Percentiles rank a stretch among this genome's conserved stretches.
Conservation (phyloP, 2,888 invertebrate genomes). For the Clitarchus hookeri region DNA sequence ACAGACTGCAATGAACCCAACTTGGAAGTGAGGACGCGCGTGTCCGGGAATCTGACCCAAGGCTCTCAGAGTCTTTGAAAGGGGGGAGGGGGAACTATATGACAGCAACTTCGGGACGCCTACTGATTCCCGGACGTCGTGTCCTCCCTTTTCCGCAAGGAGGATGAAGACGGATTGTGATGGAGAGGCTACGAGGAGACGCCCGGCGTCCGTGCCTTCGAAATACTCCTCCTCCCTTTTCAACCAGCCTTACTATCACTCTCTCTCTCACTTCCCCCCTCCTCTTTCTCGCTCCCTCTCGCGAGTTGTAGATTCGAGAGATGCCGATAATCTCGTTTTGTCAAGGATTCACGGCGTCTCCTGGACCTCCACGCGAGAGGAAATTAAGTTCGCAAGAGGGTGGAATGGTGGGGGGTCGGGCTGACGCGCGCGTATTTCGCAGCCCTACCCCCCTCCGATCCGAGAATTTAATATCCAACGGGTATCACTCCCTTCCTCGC, state of each 20-base stretch:
- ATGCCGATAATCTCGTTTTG: conserved; percentile 10
- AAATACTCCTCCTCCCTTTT: neutral
- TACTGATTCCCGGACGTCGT: neutral
- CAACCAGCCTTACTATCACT: too few relatives aligned
- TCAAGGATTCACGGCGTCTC: neutral
- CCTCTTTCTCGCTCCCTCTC: neutral
- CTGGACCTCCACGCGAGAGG: neutral
- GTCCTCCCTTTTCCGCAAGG: neutral
- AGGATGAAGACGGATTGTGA: neutral
- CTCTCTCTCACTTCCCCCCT: neutral
- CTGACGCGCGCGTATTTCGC: conserved; percentile 6
- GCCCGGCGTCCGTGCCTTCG: neutral
- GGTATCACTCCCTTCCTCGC: neutral
- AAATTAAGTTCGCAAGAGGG: neutral
- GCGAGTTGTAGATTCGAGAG: neutral
- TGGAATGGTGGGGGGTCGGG: neutral
- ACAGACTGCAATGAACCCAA: too few relatives aligned
- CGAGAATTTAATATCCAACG: neutral
- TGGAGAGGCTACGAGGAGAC: neutral
- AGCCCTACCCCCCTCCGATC: neutral
- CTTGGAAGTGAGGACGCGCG: too few relatives aligned
- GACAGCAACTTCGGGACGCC: neutral
- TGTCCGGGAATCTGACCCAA: too few relatives aligned
- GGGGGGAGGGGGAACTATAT: too few relatives aligned
- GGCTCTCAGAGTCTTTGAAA: too few relatives aligned